Conservation (phyloP, 2,888 invertebrate genomes). For the Lasius platythorax region DNA sequence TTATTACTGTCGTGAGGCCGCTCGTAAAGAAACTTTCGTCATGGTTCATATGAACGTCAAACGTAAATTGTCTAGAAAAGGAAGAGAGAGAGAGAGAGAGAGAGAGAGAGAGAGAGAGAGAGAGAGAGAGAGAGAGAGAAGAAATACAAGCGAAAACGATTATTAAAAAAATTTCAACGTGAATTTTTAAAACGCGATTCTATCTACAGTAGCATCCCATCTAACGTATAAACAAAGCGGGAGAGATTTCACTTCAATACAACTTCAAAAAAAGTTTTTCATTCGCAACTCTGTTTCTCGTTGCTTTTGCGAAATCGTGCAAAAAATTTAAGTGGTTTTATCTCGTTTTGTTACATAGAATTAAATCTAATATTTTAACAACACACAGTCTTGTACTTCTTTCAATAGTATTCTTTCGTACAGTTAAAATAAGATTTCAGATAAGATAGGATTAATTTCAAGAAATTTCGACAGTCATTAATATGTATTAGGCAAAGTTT, state of each 20-base stretch:
- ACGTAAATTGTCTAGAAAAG: neutral
- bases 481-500: no score
- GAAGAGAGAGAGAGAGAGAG: neutral
- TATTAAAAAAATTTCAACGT: no score
- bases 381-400: no score
- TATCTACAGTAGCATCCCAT: no score
- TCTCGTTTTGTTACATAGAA: no score
- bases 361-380: no score
- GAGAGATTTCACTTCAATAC: neutral
- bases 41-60: neutral
- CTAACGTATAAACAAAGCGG: neutral
- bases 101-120: neutral
- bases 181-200: no score
- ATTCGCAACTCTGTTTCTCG: neutral
- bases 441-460: no score
- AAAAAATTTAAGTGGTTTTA: neutral
- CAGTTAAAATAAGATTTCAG: no score
- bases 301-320: neutral
- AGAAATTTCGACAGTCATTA: no score
- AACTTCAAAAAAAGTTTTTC: neutral
- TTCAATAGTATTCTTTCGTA: no score
- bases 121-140: neutral
- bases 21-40: slow-evolving; percentile 37
- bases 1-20: slow-evolving; percentile 14
- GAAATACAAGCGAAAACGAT: neutral